Percentiles rank a stretch among this genome's conserved stretches.
These are phyloP conservation scores for Macrophya alboannulata DNA, from an alignment of 2,888 invertebrate species.

Conservation along the genomic window DNA sequence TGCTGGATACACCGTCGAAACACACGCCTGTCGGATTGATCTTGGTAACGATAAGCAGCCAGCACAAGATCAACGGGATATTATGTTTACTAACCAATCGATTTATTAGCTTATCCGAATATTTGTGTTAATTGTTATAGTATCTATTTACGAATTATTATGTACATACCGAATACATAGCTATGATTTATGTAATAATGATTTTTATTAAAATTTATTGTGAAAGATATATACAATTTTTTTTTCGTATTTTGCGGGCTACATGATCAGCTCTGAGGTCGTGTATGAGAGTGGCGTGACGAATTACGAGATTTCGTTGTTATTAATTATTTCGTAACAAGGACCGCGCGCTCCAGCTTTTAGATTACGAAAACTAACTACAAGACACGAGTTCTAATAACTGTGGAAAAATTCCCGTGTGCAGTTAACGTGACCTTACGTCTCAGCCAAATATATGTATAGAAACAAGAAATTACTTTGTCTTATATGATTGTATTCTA, in stretches of 20 bases:
- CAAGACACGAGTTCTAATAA: neutral
- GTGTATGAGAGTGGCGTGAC: neutral
- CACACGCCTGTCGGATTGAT: constrained; percentile 32
- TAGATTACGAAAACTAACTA: neutral
- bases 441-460: neutral
- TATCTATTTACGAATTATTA: too few relatives aligned
- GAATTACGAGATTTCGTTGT: constrained; percentile 9
- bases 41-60: neutral
- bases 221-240: neutral
- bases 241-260: neutral
- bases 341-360: neutral
- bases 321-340: constrained; percentile 24
- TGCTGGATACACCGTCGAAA: neutral
- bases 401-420: neutral
- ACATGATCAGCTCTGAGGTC: neutral
- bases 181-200: too few relatives aligned
- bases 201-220: neutral
- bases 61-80: constrained; percentile 8
- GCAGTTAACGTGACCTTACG: neutral
- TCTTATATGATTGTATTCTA: constrained; percentile 12
- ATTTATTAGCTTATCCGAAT: neutral
- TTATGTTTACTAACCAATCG: neutral
- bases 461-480: neutral
- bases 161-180: too few relatives aligned
- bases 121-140: neutral